Conservation (phyloP, 2,797 vertebrate species). For the Siniperca scherzeri region DNA sequence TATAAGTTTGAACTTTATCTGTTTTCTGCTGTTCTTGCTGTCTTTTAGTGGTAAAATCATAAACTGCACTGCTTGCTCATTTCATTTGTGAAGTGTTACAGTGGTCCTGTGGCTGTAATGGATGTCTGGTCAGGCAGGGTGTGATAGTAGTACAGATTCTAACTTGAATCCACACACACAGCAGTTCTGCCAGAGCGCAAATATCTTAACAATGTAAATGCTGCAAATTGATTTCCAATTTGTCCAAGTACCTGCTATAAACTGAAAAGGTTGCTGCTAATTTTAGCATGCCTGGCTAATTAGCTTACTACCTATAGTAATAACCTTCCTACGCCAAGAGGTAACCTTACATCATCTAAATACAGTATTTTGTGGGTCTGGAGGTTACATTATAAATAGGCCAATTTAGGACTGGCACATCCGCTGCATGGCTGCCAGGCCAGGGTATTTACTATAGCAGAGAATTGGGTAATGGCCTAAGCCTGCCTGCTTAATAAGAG, state of each 20-base stretch:
- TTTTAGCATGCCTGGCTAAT: background rate
- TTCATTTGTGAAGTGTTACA: constrained; percentile 23
- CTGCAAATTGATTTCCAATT: constrained; percentile 6
- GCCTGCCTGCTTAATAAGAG: constrained; percentile 23
- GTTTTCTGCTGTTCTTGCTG: constrained; percentile 30
- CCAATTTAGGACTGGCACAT: background rate
- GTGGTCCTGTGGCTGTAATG: constrained; percentile 27
- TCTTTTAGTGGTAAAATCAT: constrained; percentile 21
- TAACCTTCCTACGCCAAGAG: background rate
- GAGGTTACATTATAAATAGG: background rate
- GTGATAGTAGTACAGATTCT: constrained; percentile 11
- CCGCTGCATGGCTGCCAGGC: background rate
- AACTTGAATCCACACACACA: background rate
- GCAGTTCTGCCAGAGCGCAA: constrained; percentile 8
- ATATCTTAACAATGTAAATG: constrained; percentile 6
- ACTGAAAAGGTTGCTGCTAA: background rate
- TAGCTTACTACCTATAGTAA: background rate
- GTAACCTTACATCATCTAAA: background rate
- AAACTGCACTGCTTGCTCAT: constrained; percentile 22
- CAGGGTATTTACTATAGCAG: constrained; percentile 6
- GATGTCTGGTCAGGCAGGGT: constrained; percentile 26
- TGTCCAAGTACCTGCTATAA: background rate
- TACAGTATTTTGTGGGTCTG: constrained; percentile 14
- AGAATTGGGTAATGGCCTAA: constrained; percentile 20
- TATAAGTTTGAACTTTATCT: constrained; percentile 29